Conservation (phyloP, 2,797 vertebrate genomes). For the Sebastes diploproa region DNA sequence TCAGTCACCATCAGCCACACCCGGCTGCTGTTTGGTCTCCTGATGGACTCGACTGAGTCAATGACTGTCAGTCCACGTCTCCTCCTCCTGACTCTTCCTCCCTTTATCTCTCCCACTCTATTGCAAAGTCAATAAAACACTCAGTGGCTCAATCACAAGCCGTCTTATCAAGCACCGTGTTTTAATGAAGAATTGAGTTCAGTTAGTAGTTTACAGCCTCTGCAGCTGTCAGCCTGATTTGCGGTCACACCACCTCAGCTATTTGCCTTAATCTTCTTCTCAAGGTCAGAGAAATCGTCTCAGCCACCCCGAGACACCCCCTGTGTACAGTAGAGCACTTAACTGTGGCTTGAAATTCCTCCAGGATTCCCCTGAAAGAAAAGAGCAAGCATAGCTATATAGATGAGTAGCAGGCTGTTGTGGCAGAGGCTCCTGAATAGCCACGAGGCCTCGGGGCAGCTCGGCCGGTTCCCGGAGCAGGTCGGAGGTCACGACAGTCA, state of each 20-base stretch:
- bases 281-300: slow-evolving; percentile 32
- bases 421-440: slow-evolving; percentile 51
- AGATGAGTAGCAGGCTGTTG: slow-evolving; percentile 54
- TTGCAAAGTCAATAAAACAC: slow-evolving; percentile 66
- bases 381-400: slow-evolving; percentile 33
- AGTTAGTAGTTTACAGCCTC: slow-evolving; percentile 9
- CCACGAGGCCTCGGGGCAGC: slow-evolving; percentile 66
- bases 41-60: slow-evolving; percentile 79
- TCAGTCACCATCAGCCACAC: slow-evolving; percentile 72
- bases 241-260: neutral
- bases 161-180: slow-evolving; percentile 19
- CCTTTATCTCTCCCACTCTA: slow-evolving; percentile 40
- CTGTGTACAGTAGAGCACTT: slow-evolving; percentile 48
- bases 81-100: slow-evolving; percentile 24
- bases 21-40: slow-evolving; percentile 63
- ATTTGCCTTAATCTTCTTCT: neutral
- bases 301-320: neutral
- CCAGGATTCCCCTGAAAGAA: slow-evolving; percentile 42
- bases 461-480: slow-evolving; percentile 54
- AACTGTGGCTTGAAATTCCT: slow-evolving; percentile 41
- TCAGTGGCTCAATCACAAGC: slow-evolving; percentile 42
- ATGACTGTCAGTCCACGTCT: slow-evolving; percentile 78
- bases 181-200: slow-evolving; percentile 24
- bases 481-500: slow-evolving; percentile 79
- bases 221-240: slow-evolving; percentile 34